Evolutionary conservation across 2,888 invertebrate genomes (phyloP), one percentile per base, ranked within the genome.

Genomic region (Alentia gelatinosa): DNA sequence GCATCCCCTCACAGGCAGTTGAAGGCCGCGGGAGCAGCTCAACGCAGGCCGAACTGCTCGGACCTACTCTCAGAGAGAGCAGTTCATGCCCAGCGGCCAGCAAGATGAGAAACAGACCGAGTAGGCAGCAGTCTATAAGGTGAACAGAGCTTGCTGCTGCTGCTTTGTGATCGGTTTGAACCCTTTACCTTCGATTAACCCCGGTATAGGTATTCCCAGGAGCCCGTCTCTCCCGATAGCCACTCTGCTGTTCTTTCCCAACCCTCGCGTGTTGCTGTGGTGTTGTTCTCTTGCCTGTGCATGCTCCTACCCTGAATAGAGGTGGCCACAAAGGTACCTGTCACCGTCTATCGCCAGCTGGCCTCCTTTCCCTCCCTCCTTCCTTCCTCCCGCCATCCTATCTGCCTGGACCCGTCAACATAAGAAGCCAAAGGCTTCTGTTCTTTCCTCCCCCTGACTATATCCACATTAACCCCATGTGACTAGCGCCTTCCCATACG

Each of bases 221-320:
- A 4, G 23, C 56, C 19, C 12, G 3, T 12, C 56, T 19, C 5
- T n/a, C 56, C 56, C 56, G 3, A 56, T 56, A n/a, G 56, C 56
- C 56, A n/a, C 56, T 56, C n/a, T 56, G 56, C n/a, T 56, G 56
- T 56, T 56, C 19, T 56, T 56, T 19, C 56, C 56, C 56, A 56
- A n/a, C 19, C 9, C 9, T n/a, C 19, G 56, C 23, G 19, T 56
- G 56, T 56, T 56, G 56, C n/a, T 19, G 56, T 56, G 56, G 56
- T 56, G 56, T 4, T 19, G 56, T 56, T 56, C 23, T 56, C n/a
- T 56, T 56, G 56, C n/a, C n/a, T 3, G 23, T 12, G 56, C 56
- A 56, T 56, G 56, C 56, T 56, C 56, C 56, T 56, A 56, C n/a
- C n/a, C n/a, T n/a, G n/a, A n/a, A n/a, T 56, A n/a, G 56, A 56